Evolutionary conservation across 2,888 invertebrate species (phyloP), one percentile per base, ranked within the genome.

Genomic region (Acrobasis consociella): DNA sequence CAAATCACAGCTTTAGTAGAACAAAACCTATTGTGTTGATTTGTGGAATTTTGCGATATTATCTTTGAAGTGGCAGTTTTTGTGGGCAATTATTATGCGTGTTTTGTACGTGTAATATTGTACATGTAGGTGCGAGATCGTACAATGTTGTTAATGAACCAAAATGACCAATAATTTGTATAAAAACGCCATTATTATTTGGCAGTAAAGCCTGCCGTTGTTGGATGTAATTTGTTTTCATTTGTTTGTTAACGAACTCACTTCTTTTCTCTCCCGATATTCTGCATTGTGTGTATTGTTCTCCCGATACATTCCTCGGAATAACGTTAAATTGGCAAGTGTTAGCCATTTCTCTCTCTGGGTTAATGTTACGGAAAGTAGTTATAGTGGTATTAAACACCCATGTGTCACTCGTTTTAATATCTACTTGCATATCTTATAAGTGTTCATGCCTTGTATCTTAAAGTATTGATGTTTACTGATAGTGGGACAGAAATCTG

Each of bases 21-120:
- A 62, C 64, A 55, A 63, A 60, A 60, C 55, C 46, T 49, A 64
- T 66, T 67, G 64, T 62, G 55, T 60, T 56, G 62, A 62, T 65
- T 46, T 67, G 67, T 55, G 69, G 67, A 67, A 90, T 91, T 87
- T 91, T 83, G 82, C 87, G 82, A 87, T 86, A 91, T 69, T 91
- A 89, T 87, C 83, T 77, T 81, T 75, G 78, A 80, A 84, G 85
- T 87, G 85, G 87, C 83, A 87, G 83, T 89, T 90, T 87, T 88
- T 88, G 84, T 83, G 69, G 66, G 72, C 77, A 78, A 82, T 83
- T 82, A 83, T 80, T 82, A 80, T 78, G 74, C 75, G 77, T 77
- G 78, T 75, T 76, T 72, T 71, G 74, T 69, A 69, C 64, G 58
- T 62, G 58, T 49, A 63, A 64, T 65, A 67, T 73, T 73, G 78